Conservation (phyloP, 2,113 vertebrate genomes). For the Psittacus erithacus region DNA sequence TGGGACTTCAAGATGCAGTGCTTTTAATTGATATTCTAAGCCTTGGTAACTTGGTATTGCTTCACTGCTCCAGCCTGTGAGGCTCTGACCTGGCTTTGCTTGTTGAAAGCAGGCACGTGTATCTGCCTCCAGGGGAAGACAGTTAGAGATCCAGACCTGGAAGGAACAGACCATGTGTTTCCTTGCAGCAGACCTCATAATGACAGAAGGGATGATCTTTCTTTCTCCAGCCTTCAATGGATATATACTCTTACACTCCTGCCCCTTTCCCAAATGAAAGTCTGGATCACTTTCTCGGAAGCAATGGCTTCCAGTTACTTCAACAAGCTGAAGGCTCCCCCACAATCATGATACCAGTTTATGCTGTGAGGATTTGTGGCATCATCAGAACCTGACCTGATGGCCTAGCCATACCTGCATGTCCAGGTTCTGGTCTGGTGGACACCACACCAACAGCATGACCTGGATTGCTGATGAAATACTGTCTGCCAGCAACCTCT, state of each 20-base stretch:
- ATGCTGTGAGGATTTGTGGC: neutral
- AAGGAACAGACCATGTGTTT: fast-evolving
- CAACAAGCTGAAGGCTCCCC: neutral
- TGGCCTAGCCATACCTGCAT: neutral
- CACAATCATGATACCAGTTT: fast-evolving
- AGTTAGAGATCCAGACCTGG: neutral
- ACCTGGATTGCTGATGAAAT: neutral
- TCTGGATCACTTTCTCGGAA: neutral
- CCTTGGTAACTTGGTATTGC: neutral
- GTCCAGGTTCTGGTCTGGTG: neutral
- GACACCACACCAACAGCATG: neutral
- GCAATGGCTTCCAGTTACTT: neutral
- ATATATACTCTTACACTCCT: neutral
- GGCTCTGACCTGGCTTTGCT: neutral
- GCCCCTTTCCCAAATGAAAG: neutral
- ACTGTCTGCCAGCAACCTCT: neutral
- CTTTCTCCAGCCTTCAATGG: neutral
- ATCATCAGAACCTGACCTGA: neutral
- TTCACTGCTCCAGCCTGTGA: neutral
- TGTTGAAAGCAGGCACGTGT: fast-evolving
- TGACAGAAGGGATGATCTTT: neutral
- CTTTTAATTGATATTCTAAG: neutral
- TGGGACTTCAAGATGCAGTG: neutral
- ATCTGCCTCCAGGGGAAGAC: neutral
- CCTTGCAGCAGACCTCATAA: fast-evolving